Evolutionary conservation across 2,797 vertebrate species (phyloP).

Genomic region (Etheostoma perlongum): DNA sequence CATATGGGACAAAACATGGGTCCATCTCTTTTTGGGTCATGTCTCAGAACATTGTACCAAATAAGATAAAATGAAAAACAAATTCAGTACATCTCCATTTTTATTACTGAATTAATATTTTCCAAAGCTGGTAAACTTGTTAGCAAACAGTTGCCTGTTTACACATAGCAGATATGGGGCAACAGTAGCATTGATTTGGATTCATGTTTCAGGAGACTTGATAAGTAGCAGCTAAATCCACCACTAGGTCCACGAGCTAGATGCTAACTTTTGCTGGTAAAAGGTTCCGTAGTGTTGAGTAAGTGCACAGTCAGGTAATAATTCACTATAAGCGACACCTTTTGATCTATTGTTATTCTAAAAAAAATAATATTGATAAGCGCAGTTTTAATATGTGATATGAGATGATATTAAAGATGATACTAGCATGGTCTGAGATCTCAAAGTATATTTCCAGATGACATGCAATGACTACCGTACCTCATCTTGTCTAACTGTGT

Average conservation of each 20-base stretch:
- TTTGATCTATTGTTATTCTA: neutral
- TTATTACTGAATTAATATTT: neutral
- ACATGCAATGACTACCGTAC: too few species aligned
- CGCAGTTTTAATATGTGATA: slow-evolving; percentile 8
- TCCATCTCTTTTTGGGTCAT: neutral
- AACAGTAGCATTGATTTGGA: neutral
- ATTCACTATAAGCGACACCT: fast-evolving
- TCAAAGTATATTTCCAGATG: too few species aligned
- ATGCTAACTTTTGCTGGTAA: neutral
- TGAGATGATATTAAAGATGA: neutral
- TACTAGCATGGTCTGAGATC: too few species aligned
- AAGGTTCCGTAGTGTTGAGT: neutral
- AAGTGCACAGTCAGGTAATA: neutral
- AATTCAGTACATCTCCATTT: neutral
- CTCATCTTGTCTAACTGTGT: too few species aligned
- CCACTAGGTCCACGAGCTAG: neutral
- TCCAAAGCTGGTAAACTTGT: neutral
- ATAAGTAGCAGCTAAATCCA: neutral
- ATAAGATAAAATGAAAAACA: neutral
- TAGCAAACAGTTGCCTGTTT: neutral
- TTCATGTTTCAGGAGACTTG: neutral
- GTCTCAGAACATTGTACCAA: neutral
- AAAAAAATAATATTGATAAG: neutral
- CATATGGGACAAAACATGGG: too few species aligned
- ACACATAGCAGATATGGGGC: neutral